phyloP scores from a whole-genome alignment of 2,797 vertebrate species.

The Alcedo quadribrachys region DNA sequence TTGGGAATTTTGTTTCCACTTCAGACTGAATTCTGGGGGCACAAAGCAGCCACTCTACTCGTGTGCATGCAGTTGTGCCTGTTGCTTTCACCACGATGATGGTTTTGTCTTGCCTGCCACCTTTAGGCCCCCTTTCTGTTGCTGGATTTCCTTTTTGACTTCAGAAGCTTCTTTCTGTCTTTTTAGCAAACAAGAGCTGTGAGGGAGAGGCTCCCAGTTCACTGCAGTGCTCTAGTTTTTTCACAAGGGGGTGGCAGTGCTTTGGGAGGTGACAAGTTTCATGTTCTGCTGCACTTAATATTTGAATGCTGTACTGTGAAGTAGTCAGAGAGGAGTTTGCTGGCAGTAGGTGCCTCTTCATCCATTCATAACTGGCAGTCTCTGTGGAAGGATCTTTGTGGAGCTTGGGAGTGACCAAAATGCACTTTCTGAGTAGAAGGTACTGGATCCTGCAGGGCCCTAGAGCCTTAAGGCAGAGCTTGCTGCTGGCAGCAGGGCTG shows the following conservation, averaged over 20 bases:
- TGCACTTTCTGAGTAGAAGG: neutral
- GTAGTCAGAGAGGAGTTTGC: neutral
- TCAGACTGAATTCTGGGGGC: neutral
- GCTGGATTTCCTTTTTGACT: neutral
- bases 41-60: neutral
- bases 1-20: neutral
- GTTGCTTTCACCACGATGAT: neutral
- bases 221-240: neutral
- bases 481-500: neutral
- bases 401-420: neutral
- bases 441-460: neutral
- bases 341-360: neutral
- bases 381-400: neutral
- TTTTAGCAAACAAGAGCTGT: neutral
- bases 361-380: neutral
- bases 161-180: neutral
- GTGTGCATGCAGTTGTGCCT: rapidly evolving
- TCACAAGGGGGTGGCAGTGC: neutral
- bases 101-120: neutral
- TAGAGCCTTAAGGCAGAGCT: neutral
- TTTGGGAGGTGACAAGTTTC: neutral
- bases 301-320: neutral
- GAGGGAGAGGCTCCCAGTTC: neutral
- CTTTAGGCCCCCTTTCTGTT: neutral
- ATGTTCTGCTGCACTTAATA: neutral